A percentile compares a stretch with the other conserved stretches of the same genome.
phyloP scores from a whole-genome alignment of 2,888 invertebrate species.

The Lamellibrachia satsuma region DNA sequence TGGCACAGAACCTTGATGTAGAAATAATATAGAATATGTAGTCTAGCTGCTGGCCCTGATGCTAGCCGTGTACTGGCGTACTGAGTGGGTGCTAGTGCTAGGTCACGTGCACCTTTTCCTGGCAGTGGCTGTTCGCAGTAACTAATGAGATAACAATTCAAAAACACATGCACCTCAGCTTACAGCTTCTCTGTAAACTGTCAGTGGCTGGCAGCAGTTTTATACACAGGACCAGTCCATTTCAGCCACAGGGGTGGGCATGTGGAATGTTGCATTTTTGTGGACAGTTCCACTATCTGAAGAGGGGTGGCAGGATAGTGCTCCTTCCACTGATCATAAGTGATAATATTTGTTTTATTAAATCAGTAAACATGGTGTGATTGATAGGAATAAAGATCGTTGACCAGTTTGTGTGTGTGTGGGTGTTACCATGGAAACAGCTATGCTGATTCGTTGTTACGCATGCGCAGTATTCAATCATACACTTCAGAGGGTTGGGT shows the following conservation, averaged over 20 bases:
- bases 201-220: neutral
- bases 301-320: neutral
- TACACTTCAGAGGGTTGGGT: neutral
- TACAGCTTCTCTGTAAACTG: slow-evolving; percentile 17
- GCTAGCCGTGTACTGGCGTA: neutral
- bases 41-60: neutral
- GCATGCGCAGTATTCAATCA: neutral
- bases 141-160: neutral
- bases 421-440: neutral
- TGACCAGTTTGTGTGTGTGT: neutral
- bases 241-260: neutral
- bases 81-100: neutral
- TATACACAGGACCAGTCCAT: neutral
- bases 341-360: neutral
- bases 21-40: neutral
- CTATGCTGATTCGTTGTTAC: neutral
- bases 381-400: neutral
- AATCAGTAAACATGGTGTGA: neutral
- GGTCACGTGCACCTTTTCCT: slow-evolving; percentile 6
- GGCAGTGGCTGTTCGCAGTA: neutral
- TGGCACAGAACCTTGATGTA: slow-evolving; percentile 17
- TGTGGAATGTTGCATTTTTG: neutral
- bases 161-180: neutral
- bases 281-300: neutral
- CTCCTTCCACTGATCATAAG: neutral